Evolutionary conservation across 2,888 invertebrate genomes (phyloP).

Genomic region (Pemphredon lugubris): DNA sequence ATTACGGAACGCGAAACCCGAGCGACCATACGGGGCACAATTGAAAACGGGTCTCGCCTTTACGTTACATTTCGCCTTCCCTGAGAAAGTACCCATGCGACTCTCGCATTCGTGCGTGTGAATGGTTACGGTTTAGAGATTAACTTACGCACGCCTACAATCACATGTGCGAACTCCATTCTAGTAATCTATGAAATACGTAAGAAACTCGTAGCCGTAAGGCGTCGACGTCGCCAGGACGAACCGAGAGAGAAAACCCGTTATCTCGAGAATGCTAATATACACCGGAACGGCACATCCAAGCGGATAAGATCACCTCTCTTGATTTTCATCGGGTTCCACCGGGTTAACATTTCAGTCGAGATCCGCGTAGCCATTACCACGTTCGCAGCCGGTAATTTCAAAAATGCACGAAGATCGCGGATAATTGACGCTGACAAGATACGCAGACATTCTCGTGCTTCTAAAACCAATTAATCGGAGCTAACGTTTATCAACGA

Average conservation of each 20-base stretch:
- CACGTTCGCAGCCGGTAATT: not conserved
- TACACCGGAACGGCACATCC: conserved; percentile 52
- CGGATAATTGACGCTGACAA: no score
- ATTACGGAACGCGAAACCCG: conserved; percentile 22
- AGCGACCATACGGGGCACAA: conserved; percentile 24
- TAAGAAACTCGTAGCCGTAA: conserved; percentile 7
- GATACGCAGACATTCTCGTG: no score
- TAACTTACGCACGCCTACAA: conserved; percentile 33
- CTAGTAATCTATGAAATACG: not conserved
- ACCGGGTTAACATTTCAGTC: conserved; percentile 29
- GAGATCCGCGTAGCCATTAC: conserved; percentile 26
- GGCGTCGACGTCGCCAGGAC: conserved; percentile 39
- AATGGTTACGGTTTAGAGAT: conserved; percentile 66
- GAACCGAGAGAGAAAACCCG: conserved; percentile 42
- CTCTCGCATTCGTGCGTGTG: conserved; percentile 59
- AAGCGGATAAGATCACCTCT: conserved; percentile 51
- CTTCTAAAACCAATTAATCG: no score
- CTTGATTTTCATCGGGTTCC: conserved; percentile 33
- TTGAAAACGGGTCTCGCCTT: conserved; percentile 46
- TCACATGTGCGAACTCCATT: conserved; percentile 4
- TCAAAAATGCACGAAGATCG: not conserved
- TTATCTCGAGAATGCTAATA: conserved; percentile 60
- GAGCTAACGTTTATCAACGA: no score
- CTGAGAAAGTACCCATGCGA: conserved; percentile 74
- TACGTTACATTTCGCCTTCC: conserved; percentile 64